Base-by-base conservation (phyloP, 2,888 invertebrate genomes). In the Phytoseiulus persimilis region DNA sequence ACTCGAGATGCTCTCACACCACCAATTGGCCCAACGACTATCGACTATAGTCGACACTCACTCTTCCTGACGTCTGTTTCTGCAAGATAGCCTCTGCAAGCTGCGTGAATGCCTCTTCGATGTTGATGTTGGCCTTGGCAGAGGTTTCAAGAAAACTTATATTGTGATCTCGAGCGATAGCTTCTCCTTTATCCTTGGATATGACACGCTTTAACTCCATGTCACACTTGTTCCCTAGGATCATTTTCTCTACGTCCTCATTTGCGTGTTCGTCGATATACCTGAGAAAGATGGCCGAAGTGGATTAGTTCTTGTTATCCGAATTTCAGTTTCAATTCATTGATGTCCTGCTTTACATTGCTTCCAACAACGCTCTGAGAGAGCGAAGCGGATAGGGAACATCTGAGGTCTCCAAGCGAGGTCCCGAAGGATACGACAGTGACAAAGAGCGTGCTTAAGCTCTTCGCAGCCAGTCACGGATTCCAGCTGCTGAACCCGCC, bases 221-320 rank as follows among this genome's bases (percentile, higher is more conserved):
- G 94, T 98, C 98, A 94, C 98, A 97, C 94, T 98, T 98, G 93
- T 98, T 98, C 91, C 98, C 98, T 92, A 98, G 94, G 92, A 98
- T 98, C 98, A 98, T 98, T 94, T 98, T 98, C 93, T 98, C 98
- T 90, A 98, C 98, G 94, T 98, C 98, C 94, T 98, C 98, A 94
- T 97, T 98, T 33, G 98, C 98, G 93, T 98, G 98, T 97, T 97
- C 87, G 32, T 87, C 87, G 14, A 87, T 87, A 33, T 87, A 87
- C 45, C 92, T 9, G 92, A 91, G 32, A 89, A 89, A 9, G 89
- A 32, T 23, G 31, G 5, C 14, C 28, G 3, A n/a, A 90, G 1
- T 32, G 28, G 31, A 83, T 31, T 18, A 90, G 39, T 6, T 3
- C 39, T 39, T 9, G 9, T 9, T 3, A 9, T 9, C 39, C 39